Evolutionary conservation across 2,113 vertebrate species (phyloP), one percentile per base, ranked within the genome.

Genomic region (Pygoscelis antarcticus): DNA sequence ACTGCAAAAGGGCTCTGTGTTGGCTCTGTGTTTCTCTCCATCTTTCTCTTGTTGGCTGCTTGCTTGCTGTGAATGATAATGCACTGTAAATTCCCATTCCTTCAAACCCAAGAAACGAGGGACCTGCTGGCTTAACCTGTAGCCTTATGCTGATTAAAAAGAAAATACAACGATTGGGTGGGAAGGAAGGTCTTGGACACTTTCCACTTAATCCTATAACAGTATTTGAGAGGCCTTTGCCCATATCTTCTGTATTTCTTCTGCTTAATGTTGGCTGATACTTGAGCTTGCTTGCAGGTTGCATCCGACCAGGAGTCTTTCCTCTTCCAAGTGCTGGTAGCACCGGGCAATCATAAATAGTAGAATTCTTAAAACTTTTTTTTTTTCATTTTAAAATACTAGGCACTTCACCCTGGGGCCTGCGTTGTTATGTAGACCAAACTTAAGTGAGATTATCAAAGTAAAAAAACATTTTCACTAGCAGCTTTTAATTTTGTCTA

Each of bases 141-240:
- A 61, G 66, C 61, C 40, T 84, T 42, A 8, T 21, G 27, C 36
- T 7, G 46, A 47, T 64, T 26, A 4, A 44, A 76, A 83, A 44
- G 9, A 16, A 58, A 64, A 3, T 4, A 5, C 0, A 57, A 36
- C 1, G 6, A 14, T 13, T 40, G 66, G n/a, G 16, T 57, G 66
- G 68, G 72, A 34, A 42, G 46, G 62, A 5, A 49, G 64, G 27
- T 26, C 47, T 57, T 77, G 87, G 87, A 44, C n/a, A 8, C 27
- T 4, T 52, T 42, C 80, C 76, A 6, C 26, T 13, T 21, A 2
- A 34, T 60, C n/a, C 57, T 8, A 0, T 44, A 58, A 40, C 42
- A 49, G 38, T 1, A 0, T 15, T 21, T 46, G 88, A 20, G 80
- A 72, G 60, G 49, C 16, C 86, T 92, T 78, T 94, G 46, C 66